Conservation (phyloP, 2,797 vertebrate genomes). For the Picus viridis region DNA sequence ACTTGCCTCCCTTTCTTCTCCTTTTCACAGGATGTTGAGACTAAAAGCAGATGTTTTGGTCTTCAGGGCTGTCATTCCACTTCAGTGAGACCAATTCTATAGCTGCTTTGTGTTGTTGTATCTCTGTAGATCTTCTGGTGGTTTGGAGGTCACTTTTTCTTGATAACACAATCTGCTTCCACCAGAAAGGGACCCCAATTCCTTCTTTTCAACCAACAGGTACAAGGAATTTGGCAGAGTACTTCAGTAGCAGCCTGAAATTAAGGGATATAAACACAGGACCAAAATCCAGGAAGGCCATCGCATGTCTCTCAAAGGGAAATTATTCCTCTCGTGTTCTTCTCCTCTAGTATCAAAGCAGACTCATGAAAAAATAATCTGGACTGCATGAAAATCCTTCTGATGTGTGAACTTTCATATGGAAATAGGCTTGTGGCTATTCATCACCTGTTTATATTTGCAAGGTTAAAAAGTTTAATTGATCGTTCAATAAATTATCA, state of each 20-base stretch:
- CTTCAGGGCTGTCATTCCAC: not conserved
- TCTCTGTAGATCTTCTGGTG: not conserved
- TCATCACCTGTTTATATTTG: slow-evolving; percentile 73
- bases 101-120: not conserved
- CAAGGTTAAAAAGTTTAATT: slow-evolving; percentile 78
- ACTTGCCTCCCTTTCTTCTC: not conserved
- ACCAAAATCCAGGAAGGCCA: not conserved
- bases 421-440: slow-evolving; percentile 61
- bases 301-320: not conserved
- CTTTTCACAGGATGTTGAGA: not conserved
- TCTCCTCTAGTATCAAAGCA: not conserved
- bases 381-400: not conserved
- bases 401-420: slow-evolving; percentile 63
- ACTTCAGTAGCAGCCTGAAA: not conserved
- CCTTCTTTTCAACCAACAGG: not conserved
- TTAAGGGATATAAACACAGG: not conserved
- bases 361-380: slow-evolving; percentile 26
- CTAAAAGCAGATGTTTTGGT: not conserved
- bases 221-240: not conserved
- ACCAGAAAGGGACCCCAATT: not conserved
- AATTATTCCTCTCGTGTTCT: not conserved
- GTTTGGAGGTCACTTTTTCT: not conserved
- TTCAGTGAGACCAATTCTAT: not conserved
- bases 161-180: not conserved
- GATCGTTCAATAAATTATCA: slow-evolving; percentile 85